These are phyloP conservation scores for Lasioglossum lativentre DNA, from an alignment of 2,888 invertebrate genomes.

Conservation along the genomic window DNA sequence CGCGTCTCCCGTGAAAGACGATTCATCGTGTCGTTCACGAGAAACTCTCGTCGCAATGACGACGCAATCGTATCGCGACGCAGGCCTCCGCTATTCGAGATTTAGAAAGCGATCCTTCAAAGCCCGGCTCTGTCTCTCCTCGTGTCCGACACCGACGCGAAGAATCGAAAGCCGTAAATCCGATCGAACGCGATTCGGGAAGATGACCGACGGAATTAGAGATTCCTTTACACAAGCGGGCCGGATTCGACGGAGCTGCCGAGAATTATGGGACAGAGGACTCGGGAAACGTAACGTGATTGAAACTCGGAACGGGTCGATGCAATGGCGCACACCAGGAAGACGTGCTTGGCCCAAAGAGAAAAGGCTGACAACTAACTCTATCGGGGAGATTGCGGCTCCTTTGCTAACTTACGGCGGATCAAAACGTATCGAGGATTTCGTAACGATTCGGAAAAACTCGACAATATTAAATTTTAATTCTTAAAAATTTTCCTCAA, in stretches of 20 bases:
- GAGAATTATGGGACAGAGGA: constrained; percentile 11
- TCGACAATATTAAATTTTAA: no score
- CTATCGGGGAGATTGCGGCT: no score
- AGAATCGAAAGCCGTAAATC: constrained; percentile 45
- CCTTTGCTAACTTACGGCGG: no score
- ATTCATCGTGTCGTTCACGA: background rate
- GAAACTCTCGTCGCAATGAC: no score
- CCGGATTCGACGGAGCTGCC: background rate
- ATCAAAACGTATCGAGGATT: no score
- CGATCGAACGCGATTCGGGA: constrained; percentile 48
- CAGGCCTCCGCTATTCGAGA: constrained; percentile 46
- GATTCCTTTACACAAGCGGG: background rate
- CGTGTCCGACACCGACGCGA: background rate
- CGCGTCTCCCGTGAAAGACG: constrained; percentile 11
- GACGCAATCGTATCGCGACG: constrained; percentile 23
- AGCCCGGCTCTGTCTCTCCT: constrained; percentile 26
- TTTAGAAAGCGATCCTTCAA: constrained; percentile 55
- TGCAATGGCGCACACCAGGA: background rate
- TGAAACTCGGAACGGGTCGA: background rate
- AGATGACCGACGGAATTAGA: constrained; percentile 41
- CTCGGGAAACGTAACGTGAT: background rate
- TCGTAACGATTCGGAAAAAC: no score
- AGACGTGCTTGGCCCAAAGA: background rate
- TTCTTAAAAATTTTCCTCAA: no score
- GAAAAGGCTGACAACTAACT: background rate